Evolutionary conservation across 2,113 vertebrate genomes (phyloP).

Genomic region (Eulemur rufifrons): DNA sequence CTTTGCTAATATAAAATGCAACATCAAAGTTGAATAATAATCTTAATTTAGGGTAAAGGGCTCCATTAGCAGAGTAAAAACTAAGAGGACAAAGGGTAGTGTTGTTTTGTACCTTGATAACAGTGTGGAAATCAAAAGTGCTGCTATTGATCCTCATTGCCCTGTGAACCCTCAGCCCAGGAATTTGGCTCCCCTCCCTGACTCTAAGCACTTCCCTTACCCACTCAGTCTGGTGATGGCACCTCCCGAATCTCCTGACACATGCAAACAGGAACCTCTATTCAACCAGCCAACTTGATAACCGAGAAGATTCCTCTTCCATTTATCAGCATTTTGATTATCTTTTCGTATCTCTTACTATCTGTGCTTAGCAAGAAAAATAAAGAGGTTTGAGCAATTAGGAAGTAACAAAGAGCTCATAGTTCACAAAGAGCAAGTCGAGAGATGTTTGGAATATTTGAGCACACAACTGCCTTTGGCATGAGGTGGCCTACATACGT

Average conservation of each 20-base stretch:
- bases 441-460: constrained; percentile 55
- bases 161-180: constrained; percentile 69
- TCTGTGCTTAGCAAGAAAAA: constrained; percentile 55
- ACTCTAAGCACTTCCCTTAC: constrained; percentile 38
- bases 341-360: constrained; percentile 54
- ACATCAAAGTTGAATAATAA: constrained; percentile 66
- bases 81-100: constrained; percentile 75
- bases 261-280: constrained; percentile 51
- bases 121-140: constrained; percentile 53
- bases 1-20: constrained; percentile 67
- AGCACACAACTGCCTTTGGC: neutral
- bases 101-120: constrained; percentile 73
- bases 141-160: constrained; percentile 59
- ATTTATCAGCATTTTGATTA: constrained; percentile 54
- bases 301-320: constrained; percentile 44
- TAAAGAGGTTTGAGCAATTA: constrained; percentile 60
- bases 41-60: constrained; percentile 68
- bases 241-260: constrained; percentile 4
- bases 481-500: neutral
- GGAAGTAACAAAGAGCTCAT: constrained; percentile 45
- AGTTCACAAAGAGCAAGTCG: constrained; percentile 40
- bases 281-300: constrained; percentile 21
- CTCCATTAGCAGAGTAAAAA: constrained; percentile 62
- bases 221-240: neutral
- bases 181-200: constrained; percentile 57